These are phyloP conservation scores for Isotomurus palustris DNA, from an alignment of 2,888 invertebrate species.

Conservation along the genomic window DNA sequence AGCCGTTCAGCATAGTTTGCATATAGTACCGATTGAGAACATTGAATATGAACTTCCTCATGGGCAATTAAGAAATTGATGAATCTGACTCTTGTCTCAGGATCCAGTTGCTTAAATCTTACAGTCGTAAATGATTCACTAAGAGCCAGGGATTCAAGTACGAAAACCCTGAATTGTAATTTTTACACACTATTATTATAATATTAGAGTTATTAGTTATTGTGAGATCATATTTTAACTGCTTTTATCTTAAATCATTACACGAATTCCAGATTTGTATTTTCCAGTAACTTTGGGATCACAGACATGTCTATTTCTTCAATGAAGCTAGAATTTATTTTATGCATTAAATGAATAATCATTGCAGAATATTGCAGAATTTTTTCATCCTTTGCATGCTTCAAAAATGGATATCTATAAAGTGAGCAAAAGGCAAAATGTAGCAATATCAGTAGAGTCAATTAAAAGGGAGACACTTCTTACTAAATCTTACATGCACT, in stretches of 20 bases:
- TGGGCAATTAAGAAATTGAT: constrained; percentile 49
- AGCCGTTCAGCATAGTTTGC: too few relatives aligned
- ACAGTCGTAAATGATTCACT: not conserved
- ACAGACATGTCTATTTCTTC: constrained; percentile 42
- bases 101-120: not conserved
- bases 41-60: constrained; percentile 29
- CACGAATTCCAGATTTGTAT: constrained; percentile 20
- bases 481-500: not conserved
- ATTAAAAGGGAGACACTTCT: too few relatives aligned
- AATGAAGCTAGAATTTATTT: constrained; percentile 55
- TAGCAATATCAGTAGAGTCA: not conserved
- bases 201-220: not conserved
- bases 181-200: not conserved
- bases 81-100: constrained; percentile 1
- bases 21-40: constrained; percentile 35
- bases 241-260: too few relatives aligned
- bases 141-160: constrained; percentile 8
- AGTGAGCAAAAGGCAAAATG: not conserved
- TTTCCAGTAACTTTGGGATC: not conserved
- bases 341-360: constrained; percentile 61
- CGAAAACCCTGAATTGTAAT: constrained; percentile 16
- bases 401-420: constrained; percentile 31
- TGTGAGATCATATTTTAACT: too few relatives aligned
- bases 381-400: constrained; percentile 29
- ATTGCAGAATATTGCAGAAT: constrained; percentile 54